Base-by-base conservation (phyloP, 2,797 vertebrate genomes). In the Lutjanus campechanus region DNA sequence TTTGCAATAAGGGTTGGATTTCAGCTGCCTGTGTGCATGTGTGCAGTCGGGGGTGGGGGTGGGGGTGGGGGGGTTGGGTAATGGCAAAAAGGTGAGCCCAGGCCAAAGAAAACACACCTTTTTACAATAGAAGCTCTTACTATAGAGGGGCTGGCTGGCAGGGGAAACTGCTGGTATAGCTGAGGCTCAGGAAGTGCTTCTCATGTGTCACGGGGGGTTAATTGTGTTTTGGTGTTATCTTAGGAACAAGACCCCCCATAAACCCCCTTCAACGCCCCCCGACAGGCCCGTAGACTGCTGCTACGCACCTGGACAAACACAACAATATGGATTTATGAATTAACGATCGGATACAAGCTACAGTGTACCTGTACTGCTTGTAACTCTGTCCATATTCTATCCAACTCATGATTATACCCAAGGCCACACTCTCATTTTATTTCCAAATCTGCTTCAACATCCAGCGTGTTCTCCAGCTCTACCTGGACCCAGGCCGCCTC, bases 171-270 rank as follows among this genome's bases (percentile, higher is more conserved):
- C 90, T 86, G 78, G 44, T 83, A 53, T 69, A 89, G 92, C 85
- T 41, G 60, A 77, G 66, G 68, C 79, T 86, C 90, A 93, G 93
- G 91, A 95, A 95, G 92, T 85, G 50, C 68, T 89, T 93, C 92
- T 95, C 92, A 15, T 78, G 88, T 94, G 89, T 95, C 91, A 81
- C 60, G 64, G 71, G 84, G 89, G 93, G 91, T 93, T 95, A 93
- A 95, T 95, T 95, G 93, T 95, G 92, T 94, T 95, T 95, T 91
- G 82, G 79, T 95, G 91, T 95, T 95, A 95, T 95, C 89, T 91
- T 96, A 93, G 94, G 88, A 95, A 95, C 58, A 51, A 83, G 90
- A 93, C 85, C 86, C 91, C 83, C 81, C 69, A 69, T 86, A 90
- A 90, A 86, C 85, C 74, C 29, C 82, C 60, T 70, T 51, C 76